Evolutionary conservation across 2,888 invertebrate genomes (phyloP).

Genomic region (Oxyteleia sp.): DNA sequence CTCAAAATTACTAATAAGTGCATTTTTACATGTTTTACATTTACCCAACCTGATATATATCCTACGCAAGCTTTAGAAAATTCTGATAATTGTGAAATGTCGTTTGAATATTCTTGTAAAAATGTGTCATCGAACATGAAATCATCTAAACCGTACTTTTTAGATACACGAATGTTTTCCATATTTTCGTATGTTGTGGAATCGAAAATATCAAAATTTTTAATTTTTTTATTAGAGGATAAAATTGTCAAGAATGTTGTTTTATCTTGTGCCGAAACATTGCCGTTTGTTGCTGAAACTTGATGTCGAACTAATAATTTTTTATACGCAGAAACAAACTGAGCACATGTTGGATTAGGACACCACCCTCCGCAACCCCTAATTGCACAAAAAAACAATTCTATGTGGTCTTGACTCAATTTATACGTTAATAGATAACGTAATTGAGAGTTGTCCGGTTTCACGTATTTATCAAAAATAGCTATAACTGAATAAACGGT

Average conservation of each 20-base stretch:
- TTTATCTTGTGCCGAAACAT: slow-evolving; percentile 30
- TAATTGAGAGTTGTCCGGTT: slow-evolving; percentile 29
- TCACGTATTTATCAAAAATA: slow-evolving; percentile 36
- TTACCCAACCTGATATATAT: no score
- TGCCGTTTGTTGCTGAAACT: slow-evolving; percentile 39
- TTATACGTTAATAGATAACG: slow-evolving; percentile 63
- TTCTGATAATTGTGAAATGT: no score
- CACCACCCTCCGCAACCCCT: slow-evolving; percentile 48
- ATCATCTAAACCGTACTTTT: slow-evolving; percentile 51
- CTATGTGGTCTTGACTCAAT: slow-evolving; percentile 63
- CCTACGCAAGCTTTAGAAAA: no score
- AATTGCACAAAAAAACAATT: slow-evolving; percentile 49
- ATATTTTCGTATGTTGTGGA: slow-evolving; percentile 7
- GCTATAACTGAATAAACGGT: slow-evolving; percentile 21
- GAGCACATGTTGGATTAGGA: slow-evolving; percentile 29
- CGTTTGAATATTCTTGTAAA: no score
- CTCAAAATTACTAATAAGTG: no score
- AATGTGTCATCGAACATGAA: no score
- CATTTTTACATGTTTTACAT: no score
- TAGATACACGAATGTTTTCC: slow-evolving; percentile 13
- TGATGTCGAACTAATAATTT: slow-evolving; percentile 33
- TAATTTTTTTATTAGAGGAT: background rate
- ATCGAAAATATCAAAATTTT: slow-evolving; percentile 18
- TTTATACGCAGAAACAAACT: slow-evolving; percentile 41
- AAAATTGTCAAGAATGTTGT: slow-evolving; percentile 27